Evolutionary conservation across 2,113 vertebrate species (phyloP), one percentile per base, ranked within the genome.

Genomic region (Festucalex cinctus): DNA sequence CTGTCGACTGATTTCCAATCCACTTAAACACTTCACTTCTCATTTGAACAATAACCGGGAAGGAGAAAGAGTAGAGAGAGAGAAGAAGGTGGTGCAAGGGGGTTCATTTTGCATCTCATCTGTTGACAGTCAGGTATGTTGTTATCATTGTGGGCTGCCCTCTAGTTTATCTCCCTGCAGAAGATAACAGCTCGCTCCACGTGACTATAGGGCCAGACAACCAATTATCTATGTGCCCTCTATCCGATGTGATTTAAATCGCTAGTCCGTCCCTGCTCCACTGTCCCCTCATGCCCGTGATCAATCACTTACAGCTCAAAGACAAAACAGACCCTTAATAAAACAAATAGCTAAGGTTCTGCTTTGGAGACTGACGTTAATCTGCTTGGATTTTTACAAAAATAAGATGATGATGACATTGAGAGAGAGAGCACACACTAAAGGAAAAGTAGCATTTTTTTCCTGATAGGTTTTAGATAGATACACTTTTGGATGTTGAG

Each of bases 201-300:
- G 68, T 85, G 84, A 86, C 82, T 85, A 86, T 84, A 75, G 75
- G 83, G 79, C 87, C 86, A 87, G 85, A 84, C 88, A 89, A 83
- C 86, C 91, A 91, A 90, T 93, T 92, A 91, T 91, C 90, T 91
- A 80, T 89, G 80, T 91, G 91, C 89, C 89, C 91, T 91, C 88
- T 90, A 92, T 91, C 88, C 88, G 80, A 83, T 85, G 84, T 91
- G 91, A 93, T 92, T 92, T 89, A 92, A 92, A 90, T 93, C 85
- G 85, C 75, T 74, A 78, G 79, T 79, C 85, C 89, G 88, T 86
- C 88, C 86, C 85, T 78, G 81, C 87, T 81, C 79, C 74, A 73
- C 79, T 75, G 82, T 86, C 86, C 76, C 80, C 81, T 87, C 75
- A 74, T 48, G 66, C 74, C 75, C 74, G 83, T 87, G 84, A 91